A percentile compares a stretch with the other conserved stretches of the same genome.
Evolutionary conservation across 2,113 vertebrate genomes (phyloP).

Genomic region (Neotoma lepida): DNA sequence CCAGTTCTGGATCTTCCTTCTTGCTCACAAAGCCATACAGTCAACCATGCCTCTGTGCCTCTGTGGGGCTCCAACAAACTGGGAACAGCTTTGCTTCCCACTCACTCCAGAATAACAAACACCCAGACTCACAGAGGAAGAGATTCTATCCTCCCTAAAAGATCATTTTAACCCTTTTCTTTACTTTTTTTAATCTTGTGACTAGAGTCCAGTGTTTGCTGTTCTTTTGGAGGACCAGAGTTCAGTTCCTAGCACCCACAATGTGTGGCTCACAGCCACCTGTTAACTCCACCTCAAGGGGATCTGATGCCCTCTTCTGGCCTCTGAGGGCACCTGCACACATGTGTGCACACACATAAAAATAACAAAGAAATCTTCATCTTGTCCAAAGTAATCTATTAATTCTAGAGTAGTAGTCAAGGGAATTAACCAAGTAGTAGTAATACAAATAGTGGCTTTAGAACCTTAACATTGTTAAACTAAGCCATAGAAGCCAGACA

Average conservation of each 20-base stretch:
- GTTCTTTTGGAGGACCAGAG: not conserved
- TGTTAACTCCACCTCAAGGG: not conserved
- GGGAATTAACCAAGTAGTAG: not conserved
- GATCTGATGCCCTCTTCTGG: not conserved
- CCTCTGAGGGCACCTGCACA: not conserved
- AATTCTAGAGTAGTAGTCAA: not conserved
- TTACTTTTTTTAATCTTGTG: not conserved
- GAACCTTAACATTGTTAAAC: not conserved
- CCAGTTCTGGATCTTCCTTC: not conserved
- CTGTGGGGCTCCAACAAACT: not conserved
- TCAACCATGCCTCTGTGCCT: accelerated
- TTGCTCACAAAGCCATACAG: not conserved
- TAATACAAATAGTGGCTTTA: not conserved
- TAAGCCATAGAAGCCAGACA: not conserved
- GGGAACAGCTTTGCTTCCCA: not conserved
- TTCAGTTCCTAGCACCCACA: not conserved
- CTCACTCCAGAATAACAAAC: not conserved
- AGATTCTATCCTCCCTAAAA: not conserved
- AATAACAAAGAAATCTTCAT: not conserved
- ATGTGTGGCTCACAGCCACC: not conserved
- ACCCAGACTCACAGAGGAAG: not conserved
- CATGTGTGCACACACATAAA: not conserved
- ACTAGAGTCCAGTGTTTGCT: not conserved
- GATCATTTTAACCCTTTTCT: not conserved
- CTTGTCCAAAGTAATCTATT: constrained; percentile 14